Evolutionary conservation across 2,888 invertebrate genomes (phyloP).

Genomic region (Lithophane ornitopus): DNA sequence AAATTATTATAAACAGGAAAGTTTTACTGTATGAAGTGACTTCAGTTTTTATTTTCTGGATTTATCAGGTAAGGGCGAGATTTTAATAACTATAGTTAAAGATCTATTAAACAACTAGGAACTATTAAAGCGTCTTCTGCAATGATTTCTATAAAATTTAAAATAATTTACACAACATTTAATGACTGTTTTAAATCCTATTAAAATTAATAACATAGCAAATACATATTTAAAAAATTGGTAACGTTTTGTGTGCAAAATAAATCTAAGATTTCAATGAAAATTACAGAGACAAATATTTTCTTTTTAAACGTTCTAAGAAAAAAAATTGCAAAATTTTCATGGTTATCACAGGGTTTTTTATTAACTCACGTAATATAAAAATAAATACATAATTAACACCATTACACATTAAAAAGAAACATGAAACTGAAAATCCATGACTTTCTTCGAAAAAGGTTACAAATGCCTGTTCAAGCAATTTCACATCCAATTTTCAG

Average conservation of each 20-base stretch:
- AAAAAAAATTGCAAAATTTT: neutral
- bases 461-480: neutral
- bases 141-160: neutral
- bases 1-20: slow-evolving; percentile 61
- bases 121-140: too few relatives aligned
- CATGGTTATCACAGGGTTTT: neutral
- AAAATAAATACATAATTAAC: too few relatives aligned
- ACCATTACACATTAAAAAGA: neutral
- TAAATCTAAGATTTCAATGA: neutral
- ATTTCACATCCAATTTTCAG: slow-evolving; percentile 29
- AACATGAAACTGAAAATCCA: neutral
- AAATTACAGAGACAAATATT: too few relatives aligned
- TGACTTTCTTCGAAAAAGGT: neutral
- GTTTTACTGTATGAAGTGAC: slow-evolving; percentile 55
- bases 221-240: neutral
- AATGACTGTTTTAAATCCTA: neutral
- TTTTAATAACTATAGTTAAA: neutral
- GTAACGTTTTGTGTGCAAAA: neutral
- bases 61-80: slow-evolving; percentile 63
- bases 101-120: too few relatives aligned
- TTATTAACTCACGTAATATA: neutral
- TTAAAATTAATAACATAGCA: neutral
- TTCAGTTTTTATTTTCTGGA: slow-evolving; percentile 54
- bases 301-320: neutral
- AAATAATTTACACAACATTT: neutral